Conservation (phyloP, 2,888 invertebrate genomes). For the Rhorus exstirpatorius region DNA sequence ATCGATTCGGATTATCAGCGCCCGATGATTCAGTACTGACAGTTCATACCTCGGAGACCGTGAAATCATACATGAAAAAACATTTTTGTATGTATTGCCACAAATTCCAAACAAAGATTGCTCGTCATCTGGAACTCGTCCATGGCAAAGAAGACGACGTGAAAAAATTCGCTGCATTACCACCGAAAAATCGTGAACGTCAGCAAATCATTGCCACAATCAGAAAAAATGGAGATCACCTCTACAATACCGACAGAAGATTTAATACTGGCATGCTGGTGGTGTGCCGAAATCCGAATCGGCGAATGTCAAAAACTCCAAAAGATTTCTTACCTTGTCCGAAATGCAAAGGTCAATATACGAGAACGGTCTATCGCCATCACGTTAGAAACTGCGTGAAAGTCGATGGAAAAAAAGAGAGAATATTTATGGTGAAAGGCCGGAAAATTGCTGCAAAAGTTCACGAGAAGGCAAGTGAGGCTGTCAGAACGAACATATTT, state of each 20-base stretch:
- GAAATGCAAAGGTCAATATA: constrained; percentile 61
- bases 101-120: constrained; percentile 63
- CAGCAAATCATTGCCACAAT: constrained; percentile 49
- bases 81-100: constrained; percentile 64
- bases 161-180: constrained; percentile 52
- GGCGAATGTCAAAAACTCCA: constrained; percentile 47
- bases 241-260: constrained; percentile 56
- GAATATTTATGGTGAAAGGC: constrained; percentile 37
- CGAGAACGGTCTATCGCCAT: constrained; percentile 42
- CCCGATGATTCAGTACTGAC: constrained; percentile 17
- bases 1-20: constrained; percentile 15
- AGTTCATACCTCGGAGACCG: not conserved
- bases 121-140: constrained; percentile 57
- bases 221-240: constrained; percentile 57
- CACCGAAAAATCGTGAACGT: constrained; percentile 39
- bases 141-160: constrained; percentile 63
- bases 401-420: not conserved
- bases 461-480: constrained; percentile 61
- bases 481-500: constrained; percentile 56
- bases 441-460: constrained; percentile 55
- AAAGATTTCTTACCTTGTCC: constrained; percentile 57
- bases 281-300: constrained; percentile 48
- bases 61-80: constrained; percentile 36
- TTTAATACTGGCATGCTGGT: constrained; percentile 52
- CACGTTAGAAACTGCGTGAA: constrained; percentile 48